Percentiles rank a stretch among this genome's conserved stretches.
phyloP scores from a whole-genome alignment of 2,113 vertebrate genomes.

The Plestiodon gilberti region DNA sequence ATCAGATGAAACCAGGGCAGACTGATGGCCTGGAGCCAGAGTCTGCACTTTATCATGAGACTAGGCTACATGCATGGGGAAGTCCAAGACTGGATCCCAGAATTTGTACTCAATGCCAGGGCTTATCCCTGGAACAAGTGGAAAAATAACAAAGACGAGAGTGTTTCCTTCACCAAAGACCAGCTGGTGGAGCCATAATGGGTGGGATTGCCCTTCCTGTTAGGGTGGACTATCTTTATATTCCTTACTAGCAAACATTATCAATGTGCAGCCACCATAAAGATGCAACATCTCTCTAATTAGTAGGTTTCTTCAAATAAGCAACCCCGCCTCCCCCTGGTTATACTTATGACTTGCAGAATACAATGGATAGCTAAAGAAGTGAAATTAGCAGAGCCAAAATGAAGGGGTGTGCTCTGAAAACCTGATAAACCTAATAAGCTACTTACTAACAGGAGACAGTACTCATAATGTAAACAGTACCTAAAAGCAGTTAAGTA shows the following conservation, averaged over 20 bases:
- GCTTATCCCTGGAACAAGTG: neutral
- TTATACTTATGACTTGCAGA: neutral
- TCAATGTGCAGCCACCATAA: neutral
- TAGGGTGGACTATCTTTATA: neutral
- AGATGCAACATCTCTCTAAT: neutral
- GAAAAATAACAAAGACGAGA: neutral
- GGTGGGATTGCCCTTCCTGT: neutral
- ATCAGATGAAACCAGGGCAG: neutral
- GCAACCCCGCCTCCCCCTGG: neutral
- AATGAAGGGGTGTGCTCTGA: neutral
- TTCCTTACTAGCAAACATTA: neutral
- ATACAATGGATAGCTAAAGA: neutral
- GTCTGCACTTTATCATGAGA: neutral
- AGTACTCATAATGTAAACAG: constrained; percentile 6
- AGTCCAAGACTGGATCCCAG: neutral
- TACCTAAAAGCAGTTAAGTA: constrained; percentile 12
- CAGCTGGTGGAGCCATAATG: neutral
- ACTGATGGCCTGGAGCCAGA: neutral
- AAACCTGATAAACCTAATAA: constrained; percentile 2
- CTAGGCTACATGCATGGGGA: neutral
- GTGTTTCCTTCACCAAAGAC: neutral
- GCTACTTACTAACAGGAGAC: neutral
- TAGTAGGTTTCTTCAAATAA: neutral
- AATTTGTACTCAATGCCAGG: neutral
- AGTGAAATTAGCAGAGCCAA: neutral